phyloP scores from a whole-genome alignment of 1,140 invertebrate genomes.

The Drosophila carrolli region DNA sequence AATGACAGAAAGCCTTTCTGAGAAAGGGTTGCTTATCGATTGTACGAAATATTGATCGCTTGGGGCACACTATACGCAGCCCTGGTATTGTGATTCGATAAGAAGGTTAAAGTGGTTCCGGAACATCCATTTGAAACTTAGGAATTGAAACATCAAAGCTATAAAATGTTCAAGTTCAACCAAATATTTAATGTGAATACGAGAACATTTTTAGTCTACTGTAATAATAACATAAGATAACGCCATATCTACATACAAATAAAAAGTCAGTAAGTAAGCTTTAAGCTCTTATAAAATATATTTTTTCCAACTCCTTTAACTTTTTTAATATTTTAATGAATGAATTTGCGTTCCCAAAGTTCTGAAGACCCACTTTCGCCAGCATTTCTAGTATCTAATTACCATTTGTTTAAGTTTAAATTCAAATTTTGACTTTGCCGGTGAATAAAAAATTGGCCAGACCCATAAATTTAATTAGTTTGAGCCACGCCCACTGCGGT shows the following conservation, averaged over 20 bases:
- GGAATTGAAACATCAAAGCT: too few relatives aligned
- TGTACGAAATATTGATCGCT: background rate
- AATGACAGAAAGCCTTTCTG: background rate
- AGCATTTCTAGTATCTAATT: slow-evolving; percentile 8
- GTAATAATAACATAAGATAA: too few relatives aligned
- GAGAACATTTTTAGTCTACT: too few relatives aligned
- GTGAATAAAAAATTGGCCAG: slow-evolving; percentile 37
- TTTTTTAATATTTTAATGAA: slow-evolving; percentile 1
- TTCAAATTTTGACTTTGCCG: slow-evolving; percentile 26
- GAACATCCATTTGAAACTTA: too few relatives aligned
- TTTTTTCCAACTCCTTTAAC: background rate
- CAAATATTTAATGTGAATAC: too few relatives aligned
- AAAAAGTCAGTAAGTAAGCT: background rate
- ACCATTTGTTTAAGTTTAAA: slow-evolving; percentile 48
- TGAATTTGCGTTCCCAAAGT: background rate
- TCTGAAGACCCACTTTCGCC: background rate
- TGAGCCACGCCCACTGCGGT: slow-evolving; percentile 64
- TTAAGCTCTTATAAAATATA: background rate
- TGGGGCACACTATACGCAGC: background rate
- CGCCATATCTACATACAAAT: too few relatives aligned
- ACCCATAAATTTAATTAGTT: slow-evolving; percentile 78
- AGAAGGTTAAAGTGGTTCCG: too few relatives aligned
- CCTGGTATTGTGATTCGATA: too few relatives aligned
- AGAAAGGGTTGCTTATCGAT: background rate
- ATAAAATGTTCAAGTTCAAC: too few relatives aligned